Conservation (phyloP, 2,113 vertebrate genomes). For the Pandion haliaetus region DNA sequence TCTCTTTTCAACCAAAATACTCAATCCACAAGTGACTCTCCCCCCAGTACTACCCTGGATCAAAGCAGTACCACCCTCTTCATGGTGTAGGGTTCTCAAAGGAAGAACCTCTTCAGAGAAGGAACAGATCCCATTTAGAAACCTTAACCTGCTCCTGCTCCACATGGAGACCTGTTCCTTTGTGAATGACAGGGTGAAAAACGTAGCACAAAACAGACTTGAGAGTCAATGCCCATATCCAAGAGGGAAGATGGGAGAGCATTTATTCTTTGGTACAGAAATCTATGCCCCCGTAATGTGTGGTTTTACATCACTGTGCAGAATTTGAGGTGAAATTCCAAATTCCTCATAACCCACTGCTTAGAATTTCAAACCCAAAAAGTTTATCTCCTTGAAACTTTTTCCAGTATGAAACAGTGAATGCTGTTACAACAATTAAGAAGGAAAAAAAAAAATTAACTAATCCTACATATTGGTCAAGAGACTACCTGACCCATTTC, state of each 20-base stretch:
- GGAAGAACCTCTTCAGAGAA: neutral
- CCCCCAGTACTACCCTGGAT: neutral
- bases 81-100: neutral
- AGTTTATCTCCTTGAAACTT: neutral
- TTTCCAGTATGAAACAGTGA: neutral
- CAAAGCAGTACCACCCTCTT: neutral
- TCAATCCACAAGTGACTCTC: neutral
- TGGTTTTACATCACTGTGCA: neutral
- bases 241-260: neutral
- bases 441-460: neutral
- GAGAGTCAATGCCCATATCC: neutral
- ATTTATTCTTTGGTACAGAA: neutral
- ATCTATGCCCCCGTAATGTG: fast-evolving
- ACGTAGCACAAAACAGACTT: neutral
- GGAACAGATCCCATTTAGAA: neutral
- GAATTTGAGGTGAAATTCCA: neutral
- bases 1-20: neutral
- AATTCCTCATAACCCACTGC: neutral
- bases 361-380: neutral
- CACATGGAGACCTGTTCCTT: neutral
- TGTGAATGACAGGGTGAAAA: neutral
- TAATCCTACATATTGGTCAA: neutral
- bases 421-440: neutral
- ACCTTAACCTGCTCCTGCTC: neutral
- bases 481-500: neutral